Conservation (phyloP, 2,797 vertebrate species). For the Sebastes taczanowskii region DNA sequence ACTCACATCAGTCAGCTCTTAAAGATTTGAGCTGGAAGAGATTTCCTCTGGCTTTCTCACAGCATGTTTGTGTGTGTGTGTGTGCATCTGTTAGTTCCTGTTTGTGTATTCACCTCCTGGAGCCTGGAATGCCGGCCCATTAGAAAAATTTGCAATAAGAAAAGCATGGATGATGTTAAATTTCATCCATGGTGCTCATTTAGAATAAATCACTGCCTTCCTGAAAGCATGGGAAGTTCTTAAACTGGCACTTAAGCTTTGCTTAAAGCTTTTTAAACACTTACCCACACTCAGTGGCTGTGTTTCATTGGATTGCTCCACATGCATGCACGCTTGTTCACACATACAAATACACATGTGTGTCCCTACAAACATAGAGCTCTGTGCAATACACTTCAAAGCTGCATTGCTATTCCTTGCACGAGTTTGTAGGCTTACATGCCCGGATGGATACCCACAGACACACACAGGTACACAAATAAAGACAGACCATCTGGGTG, state of each 20-base stretch:
- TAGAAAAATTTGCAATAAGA: slow-evolving; percentile 34
- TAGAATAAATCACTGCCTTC: slow-evolving; percentile 7
- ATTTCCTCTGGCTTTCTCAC: slow-evolving; percentile 9
- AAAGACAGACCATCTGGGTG: slow-evolving; percentile 59
- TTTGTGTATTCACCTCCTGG: slow-evolving; percentile 30
- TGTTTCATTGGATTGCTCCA: slow-evolving; percentile 3
- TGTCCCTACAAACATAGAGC: background rate
- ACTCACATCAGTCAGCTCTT: slow-evolving; percentile 39
- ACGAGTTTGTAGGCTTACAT: slow-evolving; percentile 5
- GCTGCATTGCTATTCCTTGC: slow-evolving; percentile 9
- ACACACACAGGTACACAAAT: slow-evolving; percentile 24
- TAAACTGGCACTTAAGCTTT: background rate
- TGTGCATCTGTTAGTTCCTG: background rate
- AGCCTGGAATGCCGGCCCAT: slow-evolving; percentile 35
- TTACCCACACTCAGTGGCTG: background rate
- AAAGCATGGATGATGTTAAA: slow-evolving; percentile 40
- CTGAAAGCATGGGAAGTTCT: slow-evolving; percentile 14
- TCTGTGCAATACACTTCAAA: background rate
- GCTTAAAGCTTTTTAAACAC: slow-evolving; percentile 2
- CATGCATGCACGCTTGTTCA: background rate
- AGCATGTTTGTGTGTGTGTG: background rate
- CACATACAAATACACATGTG: background rate
- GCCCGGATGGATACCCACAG: slow-evolving; percentile 15
- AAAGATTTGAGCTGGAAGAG: slow-evolving; percentile 56
- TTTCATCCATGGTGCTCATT: slow-evolving; percentile 4